Percentiles rank a stretch among this genome's conserved stretches.
Conservation (phyloP, 1,140 invertebrate genomes). For the Acyrthosiphon pisum region DNA sequence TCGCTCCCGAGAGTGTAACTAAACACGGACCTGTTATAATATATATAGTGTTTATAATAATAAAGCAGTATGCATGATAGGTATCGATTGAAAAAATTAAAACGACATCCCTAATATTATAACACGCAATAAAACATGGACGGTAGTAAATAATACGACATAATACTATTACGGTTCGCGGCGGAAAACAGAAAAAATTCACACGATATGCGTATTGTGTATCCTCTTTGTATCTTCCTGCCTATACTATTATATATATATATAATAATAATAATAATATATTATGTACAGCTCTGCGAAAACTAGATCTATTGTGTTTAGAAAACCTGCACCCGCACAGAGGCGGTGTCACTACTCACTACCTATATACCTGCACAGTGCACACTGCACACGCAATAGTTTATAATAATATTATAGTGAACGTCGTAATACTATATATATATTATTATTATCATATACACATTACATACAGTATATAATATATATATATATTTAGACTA, state of each 20-base stretch:
- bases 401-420: conserved; percentile 14
- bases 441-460: background rate
- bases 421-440: background rate
- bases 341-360: background rate
- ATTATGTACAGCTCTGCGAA: background rate
- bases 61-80: no score
- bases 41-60: no score
- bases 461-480: no score
- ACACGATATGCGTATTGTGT: background rate
- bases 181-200: background rate
- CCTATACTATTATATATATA: background rate
- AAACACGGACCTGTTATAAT: no score
- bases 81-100: background rate
- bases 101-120: background rate
- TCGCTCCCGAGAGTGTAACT: no score
- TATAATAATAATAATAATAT: no score
- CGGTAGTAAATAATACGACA: background rate
- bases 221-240: background rate
- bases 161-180: background rate
- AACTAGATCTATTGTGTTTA: conserved; percentile 11
- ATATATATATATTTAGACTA: no score
- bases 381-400: background rate
- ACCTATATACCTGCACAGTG: background rate
- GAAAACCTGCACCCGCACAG: background rate
- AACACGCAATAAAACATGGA: background rate